Conservation (phyloP, 1,140 invertebrate species). For the Hylaeus volcanicus region DNA sequence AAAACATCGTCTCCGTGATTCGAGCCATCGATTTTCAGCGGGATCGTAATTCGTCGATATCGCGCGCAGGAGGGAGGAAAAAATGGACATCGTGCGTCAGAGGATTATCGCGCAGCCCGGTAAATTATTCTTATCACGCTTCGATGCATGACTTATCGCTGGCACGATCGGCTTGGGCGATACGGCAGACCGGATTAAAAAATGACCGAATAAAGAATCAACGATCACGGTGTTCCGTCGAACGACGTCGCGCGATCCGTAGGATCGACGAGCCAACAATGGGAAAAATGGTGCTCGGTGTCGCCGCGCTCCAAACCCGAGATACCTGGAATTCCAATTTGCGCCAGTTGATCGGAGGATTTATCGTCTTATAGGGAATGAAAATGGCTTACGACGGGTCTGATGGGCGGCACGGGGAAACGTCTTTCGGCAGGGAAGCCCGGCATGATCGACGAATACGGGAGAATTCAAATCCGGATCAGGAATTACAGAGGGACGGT, state of each 20-base stretch:
- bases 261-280: not conserved
- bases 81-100: slow-evolving; percentile 7
- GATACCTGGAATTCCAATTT: slow-evolving; percentile 34
- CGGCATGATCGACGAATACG: slow-evolving; percentile 19
- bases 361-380: slow-evolving; percentile 44
- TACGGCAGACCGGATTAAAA: slow-evolving; percentile 11
- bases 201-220: slow-evolving; percentile 1
- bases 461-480: slow-evolving; percentile 62
- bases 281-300: slow-evolving; percentile 10
- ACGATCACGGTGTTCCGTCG: not conserved
- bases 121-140: slow-evolving; percentile 45
- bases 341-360: slow-evolving; percentile 30
- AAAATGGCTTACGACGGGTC: slow-evolving; percentile 13
- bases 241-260: too few species aligned
- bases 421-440: slow-evolving; percentile 43
- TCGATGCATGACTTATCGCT: slow-evolving; percentile 21
- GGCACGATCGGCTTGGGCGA: not conserved
- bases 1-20: not conserved
- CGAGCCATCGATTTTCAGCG: slow-evolving; percentile 22
- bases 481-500: slow-evolving; percentile 48
- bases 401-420: slow-evolving; percentile 9
- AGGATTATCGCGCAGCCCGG: slow-evolving; percentile 28
- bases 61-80: too few species aligned
- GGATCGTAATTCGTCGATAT: slow-evolving; percentile 10
- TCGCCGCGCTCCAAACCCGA: slow-evolving; percentile 10